A percentile compares a stretch with the other conserved stretches of the same genome.
Conservation (phyloP, 2,888 invertebrate genomes). For the Clistopyga incitator region DNA sequence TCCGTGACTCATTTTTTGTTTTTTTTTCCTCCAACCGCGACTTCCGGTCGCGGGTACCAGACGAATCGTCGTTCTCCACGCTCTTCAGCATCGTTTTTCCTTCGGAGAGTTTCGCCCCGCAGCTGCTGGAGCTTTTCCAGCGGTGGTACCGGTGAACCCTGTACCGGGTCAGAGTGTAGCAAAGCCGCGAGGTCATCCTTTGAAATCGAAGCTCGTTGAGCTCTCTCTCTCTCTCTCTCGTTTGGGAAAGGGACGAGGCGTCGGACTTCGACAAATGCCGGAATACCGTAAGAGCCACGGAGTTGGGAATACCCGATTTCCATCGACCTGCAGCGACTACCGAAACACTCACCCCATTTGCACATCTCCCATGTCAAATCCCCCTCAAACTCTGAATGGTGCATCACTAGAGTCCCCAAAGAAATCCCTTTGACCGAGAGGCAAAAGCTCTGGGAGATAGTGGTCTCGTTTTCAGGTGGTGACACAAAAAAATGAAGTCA, state of each 20-base stretch:
- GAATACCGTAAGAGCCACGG: slow-evolving; percentile 24
- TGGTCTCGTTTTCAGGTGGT: slow-evolving; percentile 20
- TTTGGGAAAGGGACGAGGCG: slow-evolving; percentile 50
- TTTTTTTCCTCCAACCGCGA: slow-evolving; percentile 30
- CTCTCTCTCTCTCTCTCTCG: too few relatives aligned
- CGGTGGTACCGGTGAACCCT: slow-evolving; percentile 52
- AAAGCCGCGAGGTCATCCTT: slow-evolving; percentile 67
- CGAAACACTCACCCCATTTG: slow-evolving; percentile 16
- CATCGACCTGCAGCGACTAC: slow-evolving; percentile 3
- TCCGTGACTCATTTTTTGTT: slow-evolving; percentile 24
- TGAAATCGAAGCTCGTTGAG: slow-evolving; percentile 65
- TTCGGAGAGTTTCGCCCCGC: slow-evolving; percentile 16
- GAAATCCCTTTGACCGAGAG: slow-evolving; percentile 52
- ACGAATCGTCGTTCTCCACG: slow-evolving; percentile 61
- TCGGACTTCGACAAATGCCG: slow-evolving; percentile 62
- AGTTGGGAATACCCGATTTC: slow-evolving; percentile 44
- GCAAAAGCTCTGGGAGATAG: not conserved
- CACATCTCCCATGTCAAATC: slow-evolving; percentile 37
- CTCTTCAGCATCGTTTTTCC: slow-evolving; percentile 40
- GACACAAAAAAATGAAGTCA: slow-evolving; percentile 12
- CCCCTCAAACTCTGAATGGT: slow-evolving; percentile 43
- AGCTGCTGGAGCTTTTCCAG: slow-evolving; percentile 62
- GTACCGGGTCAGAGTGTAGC: slow-evolving; percentile 15
- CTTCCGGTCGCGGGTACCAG: slow-evolving; percentile 56
- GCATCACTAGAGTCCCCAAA: slow-evolving; percentile 42